A percentile compares a stretch with the other conserved stretches of the same genome.
phyloP scores from a whole-genome alignment of 2,888 invertebrate species.

The Hirtodrosophila confusa region DNA sequence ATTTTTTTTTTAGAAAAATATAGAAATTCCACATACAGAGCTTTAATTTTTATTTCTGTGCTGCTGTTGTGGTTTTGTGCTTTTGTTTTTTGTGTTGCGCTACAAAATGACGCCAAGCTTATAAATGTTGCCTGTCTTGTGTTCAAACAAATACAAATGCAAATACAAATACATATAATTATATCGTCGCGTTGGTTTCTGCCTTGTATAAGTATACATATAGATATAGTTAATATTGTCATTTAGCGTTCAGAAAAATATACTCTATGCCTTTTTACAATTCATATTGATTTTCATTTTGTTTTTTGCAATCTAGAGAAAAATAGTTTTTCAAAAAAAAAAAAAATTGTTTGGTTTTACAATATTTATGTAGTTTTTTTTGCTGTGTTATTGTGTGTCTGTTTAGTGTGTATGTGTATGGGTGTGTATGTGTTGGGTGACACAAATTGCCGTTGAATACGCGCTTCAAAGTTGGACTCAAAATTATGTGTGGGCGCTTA shows the following conservation, averaged over 20 bases:
- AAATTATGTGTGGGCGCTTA: conserved; percentile 20
- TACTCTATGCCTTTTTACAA: conserved; percentile 65
- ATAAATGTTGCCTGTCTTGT: conserved; percentile 38
- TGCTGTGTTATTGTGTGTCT: conserved; percentile 23
- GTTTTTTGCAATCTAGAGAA: conserved; percentile 39
- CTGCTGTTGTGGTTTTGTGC: conserved; percentile 19
- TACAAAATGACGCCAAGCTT: conserved; percentile 36
- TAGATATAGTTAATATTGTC: conserved; percentile 75
- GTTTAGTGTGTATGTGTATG: conserved; percentile 31
- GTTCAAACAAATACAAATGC: conserved; percentile 63
- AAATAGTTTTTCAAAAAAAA: conserved; percentile 51
- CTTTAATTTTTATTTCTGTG: conserved; percentile 7
- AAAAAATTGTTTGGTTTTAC: conserved; percentile 49
- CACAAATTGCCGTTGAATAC: conserved; percentile 5
- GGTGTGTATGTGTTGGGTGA: conserved; percentile 15
- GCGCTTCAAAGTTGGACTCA: conserved; percentile 25
- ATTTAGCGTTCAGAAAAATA: conserved; percentile 79
- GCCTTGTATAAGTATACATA: conserved; percentile 43
- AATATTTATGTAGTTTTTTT: conserved; percentile 27
- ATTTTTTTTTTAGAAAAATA: conserved; percentile 40
- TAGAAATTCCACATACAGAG: conserved; percentile 25
- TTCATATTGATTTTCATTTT: conserved; percentile 12
- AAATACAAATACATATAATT: conserved; percentile 34
- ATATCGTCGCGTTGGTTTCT: conserved; percentile 40
- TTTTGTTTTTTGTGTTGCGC: conserved; percentile 14